Base-by-base conservation (phyloP, 2,113 vertebrate genomes). In the Thamnaconus septentrionalis region DNA sequence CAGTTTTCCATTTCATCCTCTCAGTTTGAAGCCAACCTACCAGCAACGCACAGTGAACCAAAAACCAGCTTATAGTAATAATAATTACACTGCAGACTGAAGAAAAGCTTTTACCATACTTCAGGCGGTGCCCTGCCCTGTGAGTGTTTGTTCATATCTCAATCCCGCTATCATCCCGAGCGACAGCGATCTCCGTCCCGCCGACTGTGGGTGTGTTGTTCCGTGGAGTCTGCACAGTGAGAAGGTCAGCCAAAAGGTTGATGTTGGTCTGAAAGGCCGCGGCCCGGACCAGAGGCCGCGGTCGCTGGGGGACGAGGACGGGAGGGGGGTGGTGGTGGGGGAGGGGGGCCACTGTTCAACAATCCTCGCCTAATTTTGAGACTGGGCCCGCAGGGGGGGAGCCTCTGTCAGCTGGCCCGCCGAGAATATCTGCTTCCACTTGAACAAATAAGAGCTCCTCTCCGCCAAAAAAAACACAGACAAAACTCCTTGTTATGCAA, bases 351-450 rank as follows among this genome's bases (percentile, higher is more conserved):
- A 69, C 70, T 69, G 79, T 74, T 75, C 65, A 80, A 60, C 76
- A 60, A 62, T 68, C 57, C 66, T 61, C 61, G 55, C 61, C 79
- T 84, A 65, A 66, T 79, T 80, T 73, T 73, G 54, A 66, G 59
- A 77, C 62, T 60, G 51, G 75, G 60, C 83, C 85, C 76, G 78
- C 18, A 31, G 18, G 18, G 78, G 71, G 82, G 82, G 73, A 49
- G 73, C 59, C 64, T 77, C 79, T 84, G 66, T 83, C 79, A 81
- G 71, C 78, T 85, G 73, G 77, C 78, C 39, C 43, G 61, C 72
- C 77, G 72, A 86, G 82, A 87, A 85, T 79, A 85, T 69, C 76
- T n/a, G 61, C 71, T 75, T 80, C 55, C 54, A 53, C 72, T 78
- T 4, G 3, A 75, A 56, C 52, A 8, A 75, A 66, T 58, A 55